Base-by-base conservation (phyloP, 37 sponge, comb jelly and placozoan genomes). In the Chondrilla cf. caribensis region DNA sequence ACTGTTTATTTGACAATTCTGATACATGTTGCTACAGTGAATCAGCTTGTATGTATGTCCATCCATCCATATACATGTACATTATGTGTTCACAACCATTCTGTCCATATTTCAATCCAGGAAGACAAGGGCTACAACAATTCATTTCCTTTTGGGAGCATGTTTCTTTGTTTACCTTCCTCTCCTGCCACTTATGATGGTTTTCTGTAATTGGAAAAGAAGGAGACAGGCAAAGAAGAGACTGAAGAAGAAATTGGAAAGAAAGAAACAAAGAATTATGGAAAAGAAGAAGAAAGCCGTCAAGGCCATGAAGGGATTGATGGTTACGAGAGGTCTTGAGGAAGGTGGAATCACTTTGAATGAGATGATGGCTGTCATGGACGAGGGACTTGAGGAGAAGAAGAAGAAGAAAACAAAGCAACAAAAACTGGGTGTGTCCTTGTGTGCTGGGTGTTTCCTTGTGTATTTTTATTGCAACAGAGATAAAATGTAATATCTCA, bases 121-220 rank as follows among this genome's bases (percentile, higher is more conserved):
- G 58, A 90, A 90, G 79, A 35, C 58, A 39, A 79, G 83, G 40
- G 86, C 59, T 81, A 81, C 85, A 9, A 90, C 89, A 29, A 31
- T 94, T 37, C 88, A 94, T 58, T 94, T 94, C 72, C 77, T 90
- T 21, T 31, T 94, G 62, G 93, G 93, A 26, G 87, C 72, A 1
- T 93, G 90, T 37, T 93, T 93, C 85, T 93, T 89, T 73, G 78
- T 93, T 1, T 93, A 93, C 64, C 84, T 93, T 14, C 93, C 93
- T 17, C 28, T 89, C 54, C 87, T 93, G 0, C 93, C 93, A 0
- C 37, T 83, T 1, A 38, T 93, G 67, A 84, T 93, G 24, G 15
- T 89, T 0, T 36, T 93, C 43, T 93, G 93, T 41, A 44, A 77
- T n/a, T 89, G 90, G 90, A 81, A 84, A 41, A 82, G 90, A 35